phyloP scores from a whole-genome alignment of 2,113 vertebrate genomes.

The Laticauda colubrina region DNA sequence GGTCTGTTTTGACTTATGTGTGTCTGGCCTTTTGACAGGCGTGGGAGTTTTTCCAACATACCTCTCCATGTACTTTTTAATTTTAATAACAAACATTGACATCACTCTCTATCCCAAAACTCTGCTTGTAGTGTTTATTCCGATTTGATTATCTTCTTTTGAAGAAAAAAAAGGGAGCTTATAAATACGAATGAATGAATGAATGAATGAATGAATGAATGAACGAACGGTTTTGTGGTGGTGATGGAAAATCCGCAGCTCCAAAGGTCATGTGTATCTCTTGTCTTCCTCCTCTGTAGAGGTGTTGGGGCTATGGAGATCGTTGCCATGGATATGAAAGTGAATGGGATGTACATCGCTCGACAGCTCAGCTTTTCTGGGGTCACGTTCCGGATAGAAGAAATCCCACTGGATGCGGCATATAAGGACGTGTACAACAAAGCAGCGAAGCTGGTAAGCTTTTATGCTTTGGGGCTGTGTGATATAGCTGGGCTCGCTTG shows the following conservation, averaged over 20 bases:
- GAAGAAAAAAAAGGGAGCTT: neutral
- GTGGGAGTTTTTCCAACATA: neutral
- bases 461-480: neutral
- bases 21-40: neutral
- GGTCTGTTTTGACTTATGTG: neutral
- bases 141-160: neutral
- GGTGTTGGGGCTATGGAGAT: conserved; percentile 99
- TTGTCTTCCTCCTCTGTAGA: conserved; percentile 61
- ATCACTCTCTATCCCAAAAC: neutral
- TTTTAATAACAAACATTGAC: neutral
- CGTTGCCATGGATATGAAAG: conserved; percentile 99
- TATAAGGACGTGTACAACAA: conserved; percentile 91
- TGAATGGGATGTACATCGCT: conserved; percentile 98
- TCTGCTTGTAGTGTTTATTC: neutral
- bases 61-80: neutral
- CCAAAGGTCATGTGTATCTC: neutral
- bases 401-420: conserved; percentile 85
- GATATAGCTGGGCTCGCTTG: neutral
- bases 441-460: conserved; percentile 90
- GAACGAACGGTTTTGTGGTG: neutral
- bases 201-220: neutral
- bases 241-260: neutral
- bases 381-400: conserved; percentile 93
- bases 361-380: conserved; percentile 97
- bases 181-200: neutral